These are phyloP conservation scores for Brachionus paranguensis DNA, from an alignment of 1,140 invertebrate species.

Conservation along the genomic window DNA sequence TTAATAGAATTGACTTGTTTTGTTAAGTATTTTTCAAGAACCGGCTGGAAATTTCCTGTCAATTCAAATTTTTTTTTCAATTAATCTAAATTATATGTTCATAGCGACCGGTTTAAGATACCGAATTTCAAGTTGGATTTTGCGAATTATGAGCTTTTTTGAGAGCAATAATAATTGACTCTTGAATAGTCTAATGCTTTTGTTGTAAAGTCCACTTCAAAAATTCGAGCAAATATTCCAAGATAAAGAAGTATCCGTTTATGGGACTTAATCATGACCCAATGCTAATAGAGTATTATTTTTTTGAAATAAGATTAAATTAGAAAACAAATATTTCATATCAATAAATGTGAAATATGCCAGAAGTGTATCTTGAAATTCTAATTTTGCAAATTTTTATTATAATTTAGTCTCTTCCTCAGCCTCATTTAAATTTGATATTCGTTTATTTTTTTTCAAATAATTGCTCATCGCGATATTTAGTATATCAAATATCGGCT, in stretches of 20 bases:
- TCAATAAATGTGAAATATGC: background rate
- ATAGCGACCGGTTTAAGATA: background rate
- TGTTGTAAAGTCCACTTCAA: background rate
- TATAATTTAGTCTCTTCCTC: background rate
- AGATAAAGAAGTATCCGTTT: slow-evolving; percentile 12
- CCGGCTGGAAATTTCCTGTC: background rate
- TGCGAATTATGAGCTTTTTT: background rate
- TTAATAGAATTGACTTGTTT: background rate
- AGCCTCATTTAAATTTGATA: background rate
- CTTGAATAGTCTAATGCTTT: background rate
- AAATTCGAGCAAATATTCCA: background rate
- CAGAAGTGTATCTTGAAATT: background rate
- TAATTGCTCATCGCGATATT: background rate
- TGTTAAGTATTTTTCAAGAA: background rate
- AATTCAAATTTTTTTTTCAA: background rate
- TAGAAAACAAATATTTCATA: background rate
- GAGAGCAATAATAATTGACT: slow-evolving; percentile 1
- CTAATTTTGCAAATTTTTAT: background rate
- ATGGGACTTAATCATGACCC: background rate
- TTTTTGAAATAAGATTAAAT: background rate
- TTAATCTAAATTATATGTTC: background rate
- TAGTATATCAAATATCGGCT: background rate
- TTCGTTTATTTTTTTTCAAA: background rate
- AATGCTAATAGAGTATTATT: background rate
- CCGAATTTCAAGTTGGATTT: background rate